Base-by-base conservation (phyloP, 2,113 vertebrate species). In the Lasiurus cinereus region DNA sequence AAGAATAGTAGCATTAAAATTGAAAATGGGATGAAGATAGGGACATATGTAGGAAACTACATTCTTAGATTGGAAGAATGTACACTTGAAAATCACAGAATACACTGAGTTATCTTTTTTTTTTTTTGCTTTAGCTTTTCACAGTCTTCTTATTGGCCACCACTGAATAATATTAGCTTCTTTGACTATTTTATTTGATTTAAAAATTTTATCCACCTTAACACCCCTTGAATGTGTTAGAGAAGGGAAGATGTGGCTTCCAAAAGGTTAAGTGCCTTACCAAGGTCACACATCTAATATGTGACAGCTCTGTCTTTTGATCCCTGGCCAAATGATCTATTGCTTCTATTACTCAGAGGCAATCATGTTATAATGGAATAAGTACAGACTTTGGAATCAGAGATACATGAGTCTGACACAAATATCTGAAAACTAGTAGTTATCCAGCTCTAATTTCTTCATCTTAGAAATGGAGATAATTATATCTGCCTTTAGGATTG, bases 281-380 rank as follows among this genome's bases (percentile, higher is more conserved):
- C 46, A 84, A 87, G 66, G 27, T 92, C 21, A 94, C 48, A 69
- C 22, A 70, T 52, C 62, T 90, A 72, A 27, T 80, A 90, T 77
- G 33, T 66, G 94, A 54, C 29, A 83, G 33, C 39, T 85, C 84
- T 85, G n/a, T 82, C 66, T 96, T 96, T 95, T 92, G 94, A 94
- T 94, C 59, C 78, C 10, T 88, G 82, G 82, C n/a, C 77, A 83
- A 94, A 73, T 92, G 88, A 94, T 88, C 90, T 93, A 46, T 64
- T 88, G 76, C 93, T 50, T 79, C 36, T 87, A 2, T 87, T 95
- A 82, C 85, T 94, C 70, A 76, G 36, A 92, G 31, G 36, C 46
- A 56, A 74, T 62, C 21, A 50, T 69, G n/a, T 33, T 90, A 79
- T 78, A 90, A 69, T 59, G 62, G 39, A 93, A 69, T 66, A 90